phyloP scores from a whole-genome alignment of 2,888 invertebrate genomes.

The Hirudinaria manillensis region DNA sequence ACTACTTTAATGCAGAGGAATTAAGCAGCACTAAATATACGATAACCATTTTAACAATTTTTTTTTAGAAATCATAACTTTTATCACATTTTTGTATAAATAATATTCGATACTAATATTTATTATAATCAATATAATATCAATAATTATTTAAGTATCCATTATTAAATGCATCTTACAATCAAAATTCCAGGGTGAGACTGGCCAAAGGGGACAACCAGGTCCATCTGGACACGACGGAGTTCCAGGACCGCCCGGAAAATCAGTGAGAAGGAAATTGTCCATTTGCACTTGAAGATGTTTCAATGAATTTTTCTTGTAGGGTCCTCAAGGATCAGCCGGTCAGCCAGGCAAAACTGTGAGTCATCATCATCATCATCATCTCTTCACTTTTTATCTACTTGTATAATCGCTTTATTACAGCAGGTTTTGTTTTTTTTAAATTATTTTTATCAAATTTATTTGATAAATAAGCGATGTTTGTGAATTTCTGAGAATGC shows the following conservation, averaged over 20 bases:
- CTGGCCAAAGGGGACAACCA: slow-evolving; percentile 22
- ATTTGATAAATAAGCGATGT: too few relatives aligned
- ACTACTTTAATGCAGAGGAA: too few relatives aligned
- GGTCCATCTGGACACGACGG: slow-evolving; percentile 31
- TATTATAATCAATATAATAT: background rate
- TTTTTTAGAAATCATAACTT: background rate
- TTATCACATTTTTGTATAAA: background rate
- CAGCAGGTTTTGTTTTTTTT: too few relatives aligned
- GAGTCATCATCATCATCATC: background rate
- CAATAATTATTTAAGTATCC: background rate
- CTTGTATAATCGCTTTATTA: too few relatives aligned
- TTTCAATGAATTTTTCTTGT: background rate
- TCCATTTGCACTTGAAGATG: background rate
- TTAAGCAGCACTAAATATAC: background rate
- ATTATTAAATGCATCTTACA: background rate
- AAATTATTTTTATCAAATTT: too few relatives aligned
- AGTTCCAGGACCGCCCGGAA: slow-evolving; percentile 22
- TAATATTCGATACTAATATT: too few relatives aligned
- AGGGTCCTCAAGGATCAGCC: slow-evolving; percentile 15
- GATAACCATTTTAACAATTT: background rate
- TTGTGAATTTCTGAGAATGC: background rate
- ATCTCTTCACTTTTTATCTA: too few relatives aligned
- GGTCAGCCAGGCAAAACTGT: slow-evolving; percentile 28
- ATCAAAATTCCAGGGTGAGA: slow-evolving; percentile 25
- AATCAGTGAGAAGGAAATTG: slow-evolving; percentile 11